Conservation (phyloP, 1,140 invertebrate genomes). For the Lepidostoma basale region DNA sequence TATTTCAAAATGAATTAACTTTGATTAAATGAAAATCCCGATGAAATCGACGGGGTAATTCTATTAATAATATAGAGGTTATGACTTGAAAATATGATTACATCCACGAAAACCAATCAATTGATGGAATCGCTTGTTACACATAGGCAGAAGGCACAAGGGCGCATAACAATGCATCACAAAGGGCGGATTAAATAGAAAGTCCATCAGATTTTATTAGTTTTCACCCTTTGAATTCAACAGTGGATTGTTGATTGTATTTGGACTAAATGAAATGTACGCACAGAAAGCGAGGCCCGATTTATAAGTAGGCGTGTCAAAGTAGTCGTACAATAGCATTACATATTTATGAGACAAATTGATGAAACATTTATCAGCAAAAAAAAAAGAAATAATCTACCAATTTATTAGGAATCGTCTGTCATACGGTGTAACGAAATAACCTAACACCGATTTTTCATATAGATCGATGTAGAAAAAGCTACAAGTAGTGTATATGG, state of each 20-base stretch:
- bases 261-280: too few species aligned
- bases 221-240: slow-evolving; percentile 30
- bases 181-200: slow-evolving; percentile 35
- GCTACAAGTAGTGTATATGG: too few species aligned
- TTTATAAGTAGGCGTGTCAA: slow-evolving; percentile 8
- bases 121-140: slow-evolving; percentile 9
- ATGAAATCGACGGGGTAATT: not conserved
- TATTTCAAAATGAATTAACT: too few species aligned
- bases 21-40: not conserved
- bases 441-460: too few species aligned
- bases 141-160: not conserved
- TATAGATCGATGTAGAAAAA: too few species aligned
- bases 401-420: too few species aligned
- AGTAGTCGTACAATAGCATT: not conserved
- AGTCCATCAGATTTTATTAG: slow-evolving; percentile 36
- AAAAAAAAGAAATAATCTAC: too few species aligned
- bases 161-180: slow-evolving; percentile 6
- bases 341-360: slow-evolving; percentile 4
- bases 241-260: slow-evolving; percentile 8
- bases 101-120: slow-evolving; percentile 21
- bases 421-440: too few species aligned
- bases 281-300: too few species aligned
- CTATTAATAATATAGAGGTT: not conserved
- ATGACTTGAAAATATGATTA: slow-evolving; percentile 20
- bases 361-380: not conserved